A percentile compares a stretch with the other conserved stretches of the same genome.
phyloP scores from a whole-genome alignment of 2,888 invertebrate species.

The Calephelis perditalis region DNA sequence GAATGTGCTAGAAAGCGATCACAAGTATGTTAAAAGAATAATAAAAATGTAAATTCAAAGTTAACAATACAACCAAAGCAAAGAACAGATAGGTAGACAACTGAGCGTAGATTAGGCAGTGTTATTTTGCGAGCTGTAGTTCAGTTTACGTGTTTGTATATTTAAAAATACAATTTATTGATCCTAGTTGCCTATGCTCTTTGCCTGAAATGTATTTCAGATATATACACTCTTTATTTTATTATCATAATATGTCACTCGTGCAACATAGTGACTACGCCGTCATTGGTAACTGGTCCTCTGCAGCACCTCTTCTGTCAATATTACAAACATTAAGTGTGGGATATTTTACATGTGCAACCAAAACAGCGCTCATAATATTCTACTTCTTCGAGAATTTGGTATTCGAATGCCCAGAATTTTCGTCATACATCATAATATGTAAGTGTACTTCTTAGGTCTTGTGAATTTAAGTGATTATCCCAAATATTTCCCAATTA shows the following conservation, averaged over 20 bases:
- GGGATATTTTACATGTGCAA: slow-evolving; percentile 65
- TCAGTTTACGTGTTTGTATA: slow-evolving; percentile 45
- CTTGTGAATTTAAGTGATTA: not conserved
- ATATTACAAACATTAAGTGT: slow-evolving; percentile 52
- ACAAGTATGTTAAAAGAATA: slow-evolving; percentile 13
- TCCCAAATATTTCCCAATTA: slow-evolving; percentile 8
- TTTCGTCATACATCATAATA: slow-evolving; percentile 5
- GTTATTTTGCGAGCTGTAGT: slow-evolving; percentile 71
- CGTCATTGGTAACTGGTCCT: slow-evolving; percentile 67
- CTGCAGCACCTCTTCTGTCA: slow-evolving; percentile 67
- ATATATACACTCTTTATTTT: slow-evolving; percentile 40
- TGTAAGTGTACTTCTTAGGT: not conserved
- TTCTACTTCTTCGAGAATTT: slow-evolving; percentile 51
- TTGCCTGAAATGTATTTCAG: slow-evolving; percentile 42
- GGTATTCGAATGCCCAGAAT: slow-evolving; percentile 35
- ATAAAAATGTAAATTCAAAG: slow-evolving; percentile 37
- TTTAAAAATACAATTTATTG: slow-evolving; percentile 23
- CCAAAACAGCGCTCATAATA: slow-evolving; percentile 56
- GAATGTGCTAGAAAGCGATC: slow-evolving; percentile 14
- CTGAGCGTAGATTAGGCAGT: slow-evolving; percentile 73
- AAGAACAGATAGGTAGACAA: slow-evolving; percentile 60
- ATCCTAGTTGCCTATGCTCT: slow-evolving; percentile 56
- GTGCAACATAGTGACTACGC: slow-evolving; percentile 61
- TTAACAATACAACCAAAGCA: slow-evolving; percentile 61
- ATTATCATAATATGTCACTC: slow-evolving; percentile 37